Base-by-base conservation (phyloP, 2,888 invertebrate genomes). In the Lottia scabra region DNA sequence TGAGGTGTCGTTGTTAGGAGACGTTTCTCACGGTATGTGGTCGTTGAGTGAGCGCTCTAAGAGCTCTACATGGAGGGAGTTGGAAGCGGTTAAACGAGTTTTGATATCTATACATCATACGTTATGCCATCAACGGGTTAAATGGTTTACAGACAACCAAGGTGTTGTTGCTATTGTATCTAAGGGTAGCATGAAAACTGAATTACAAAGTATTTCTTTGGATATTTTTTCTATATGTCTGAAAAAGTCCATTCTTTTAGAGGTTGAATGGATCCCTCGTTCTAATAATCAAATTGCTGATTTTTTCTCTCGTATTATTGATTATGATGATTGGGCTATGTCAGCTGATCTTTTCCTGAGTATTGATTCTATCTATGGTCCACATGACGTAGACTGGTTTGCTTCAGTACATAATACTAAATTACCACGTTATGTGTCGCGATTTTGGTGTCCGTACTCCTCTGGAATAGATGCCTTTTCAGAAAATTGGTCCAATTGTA, bases 261-360 rank as follows among this genome's bases (percentile, higher is more conserved):
- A 56, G n/a, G 19, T 56, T 19, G 56, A 56, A 8, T 16, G 23
- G 38, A 69, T 63, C 56, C 70, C 38, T 23, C 48, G 30, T 62
- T 56, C 30, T 70, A 56, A 65, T 19, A 16, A 56, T 56, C 16
- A 15, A 16, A 12, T 8, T 12, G n/a, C 56, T n/a, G 56, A 15
- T 16, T 30, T 30, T 64, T 38, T 38, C 38, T 38, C 38, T 8
- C 38, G 38, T 6, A 4, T 38, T 38, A 38, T 38, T 38, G 10
- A 38, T 6, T 38, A 10, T 38, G 38, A 38, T 6, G 38, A 38
- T 38, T 38, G 38, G 38, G 38, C 8, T 38, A 38, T 38, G 1
- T 38, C 38, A 38, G 3, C 8, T 2, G 8, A 38, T 5, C 10
- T 38, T 8, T 38, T 38, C 3, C 10, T 38, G 38, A 38, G 38